Percentiles rank a stretch among this genome's conserved stretches.
These are phyloP conservation scores for Pangasius krempfi DNA, from an alignment of 2,797 vertebrate genomes.

Conservation along the genomic window DNA sequence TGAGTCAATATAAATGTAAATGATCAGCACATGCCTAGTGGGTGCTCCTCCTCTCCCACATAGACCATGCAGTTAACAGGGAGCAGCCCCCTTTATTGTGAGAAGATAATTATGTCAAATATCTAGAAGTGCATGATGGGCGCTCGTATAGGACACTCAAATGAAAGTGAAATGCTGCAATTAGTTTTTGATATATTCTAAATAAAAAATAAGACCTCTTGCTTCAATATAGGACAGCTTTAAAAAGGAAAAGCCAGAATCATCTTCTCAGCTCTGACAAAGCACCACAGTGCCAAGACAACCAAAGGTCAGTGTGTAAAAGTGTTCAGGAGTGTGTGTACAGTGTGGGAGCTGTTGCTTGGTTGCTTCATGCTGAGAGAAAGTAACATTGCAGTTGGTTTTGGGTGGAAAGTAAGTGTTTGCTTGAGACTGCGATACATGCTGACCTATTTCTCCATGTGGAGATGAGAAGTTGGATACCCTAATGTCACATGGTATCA, in stretches of 20 bases:
- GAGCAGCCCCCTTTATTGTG: not conserved
- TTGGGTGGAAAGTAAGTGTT: not conserved
- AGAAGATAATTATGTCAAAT: not conserved
- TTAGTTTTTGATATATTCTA: not conserved
- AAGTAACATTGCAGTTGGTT: slow-evolving; percentile 7
- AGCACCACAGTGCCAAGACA: not conserved
- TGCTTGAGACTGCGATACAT: not conserved
- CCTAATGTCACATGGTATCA: slow-evolving; percentile 3
- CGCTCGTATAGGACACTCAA: not conserved
- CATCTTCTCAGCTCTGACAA: not conserved
- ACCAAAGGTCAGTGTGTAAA: slow-evolving; percentile 30
- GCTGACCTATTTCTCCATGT: slow-evolving; percentile 5
- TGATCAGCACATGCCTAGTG: not conserved
- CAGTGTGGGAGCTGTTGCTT: slow-evolving; percentile 16
- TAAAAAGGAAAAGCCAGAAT: not conserved
- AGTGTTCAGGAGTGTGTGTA: slow-evolving; percentile 13
- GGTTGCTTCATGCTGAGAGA: slow-evolving; percentile 27
- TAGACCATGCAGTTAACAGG: not conserved
- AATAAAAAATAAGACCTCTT: not conserved
- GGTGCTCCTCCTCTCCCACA: not conserved
- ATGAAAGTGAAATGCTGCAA: not conserved
- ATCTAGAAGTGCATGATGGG: not conserved
- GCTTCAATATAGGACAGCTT: not conserved
- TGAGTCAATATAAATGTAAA: slow-evolving; percentile 18
- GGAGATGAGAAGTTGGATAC: not conserved